Evolutionary conservation across 2,888 invertebrate genomes (phyloP), one percentile per base, ranked within the genome.

Genomic region (Ellobium chinense): DNA sequence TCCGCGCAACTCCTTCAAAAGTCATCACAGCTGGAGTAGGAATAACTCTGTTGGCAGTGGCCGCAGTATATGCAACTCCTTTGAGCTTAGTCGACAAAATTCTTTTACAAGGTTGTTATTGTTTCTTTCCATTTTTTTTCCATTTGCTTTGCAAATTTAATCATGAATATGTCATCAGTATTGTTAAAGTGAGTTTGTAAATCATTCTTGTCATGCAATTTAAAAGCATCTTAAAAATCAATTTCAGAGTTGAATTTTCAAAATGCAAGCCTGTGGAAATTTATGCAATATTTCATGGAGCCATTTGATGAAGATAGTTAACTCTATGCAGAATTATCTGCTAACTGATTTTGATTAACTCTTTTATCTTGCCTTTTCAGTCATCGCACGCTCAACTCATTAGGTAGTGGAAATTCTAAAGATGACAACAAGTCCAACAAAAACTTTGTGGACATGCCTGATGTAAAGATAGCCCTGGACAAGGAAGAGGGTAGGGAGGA

Each of bases 1-100:
- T 21, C 89, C 90, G 5, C 89, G 88, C 75, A 91, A 89, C 83
- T 90, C 91, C 36, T 89, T 89, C 75, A 89, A 87, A 83, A 84
- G 85, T 69, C 85, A 86, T 66, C 85, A 85, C 75, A 85, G 82
- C 29, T 85, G 87, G 85, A 91, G 91, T 77, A 86, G 91, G 4
- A 92, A 92, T 81, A 92, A 92, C 82, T 92, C 92, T 3, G 86
- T 91, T 31, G 90, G 89, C 70, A 92, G 92, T 81, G 87, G 87
- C 14, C 84, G 88, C 34, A 89, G 90, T 72, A 84, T 87, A 31
- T 89, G 90, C 82, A 89, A 89, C 78, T 88, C 89, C 1, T 89
- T 89, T 65, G 86, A 88, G 62, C 86, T 91, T 29, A 92, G 91
- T 86, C 86, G 92, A 60, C 92, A 92, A 74, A 92, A 91, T 82